A percentile compares a stretch with the other conserved stretches of the same genome.
These are phyloP conservation scores for Agrypnus murinus DNA, from an alignment of 2,888 invertebrate genomes.

Conservation along the genomic window DNA sequence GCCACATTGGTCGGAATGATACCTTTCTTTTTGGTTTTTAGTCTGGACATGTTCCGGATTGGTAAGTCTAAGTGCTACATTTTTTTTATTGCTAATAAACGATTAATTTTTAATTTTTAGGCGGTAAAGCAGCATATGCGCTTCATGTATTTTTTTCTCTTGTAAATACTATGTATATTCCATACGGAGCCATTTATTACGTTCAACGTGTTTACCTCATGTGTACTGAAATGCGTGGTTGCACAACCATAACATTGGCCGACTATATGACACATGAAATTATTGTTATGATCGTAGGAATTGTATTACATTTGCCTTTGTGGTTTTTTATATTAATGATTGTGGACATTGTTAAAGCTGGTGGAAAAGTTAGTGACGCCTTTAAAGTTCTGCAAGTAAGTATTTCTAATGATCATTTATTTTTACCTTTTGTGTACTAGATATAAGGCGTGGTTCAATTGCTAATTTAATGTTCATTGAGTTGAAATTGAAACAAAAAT, in stretches of 20 bases:
- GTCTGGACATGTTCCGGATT: conserved; percentile 82
- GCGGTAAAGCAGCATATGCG: conserved; percentile 79
- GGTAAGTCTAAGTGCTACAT: conserved; percentile 72
- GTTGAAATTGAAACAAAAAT: too few species aligned
- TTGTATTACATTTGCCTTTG: conserved; percentile 80
- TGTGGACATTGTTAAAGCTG: conserved; percentile 81
- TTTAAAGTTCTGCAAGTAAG: conserved; percentile 72
- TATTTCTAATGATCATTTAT: conserved; percentile 3
- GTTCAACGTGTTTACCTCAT: conserved; percentile 85
- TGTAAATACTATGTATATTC: conserved; percentile 86
- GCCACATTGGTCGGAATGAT: conserved; percentile 84
- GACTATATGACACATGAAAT: conserved; percentile 84
- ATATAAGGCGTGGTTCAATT: neutral
- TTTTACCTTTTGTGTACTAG: neutral
- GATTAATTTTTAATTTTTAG: conserved; percentile 70
- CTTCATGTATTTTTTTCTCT: conserved; percentile 84
- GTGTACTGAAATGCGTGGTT: conserved; percentile 81
- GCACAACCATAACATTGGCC: conserved; percentile 77
- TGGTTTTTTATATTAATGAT: conserved; percentile 78
- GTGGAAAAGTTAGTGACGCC: conserved; percentile 74
- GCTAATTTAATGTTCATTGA: too few species aligned
- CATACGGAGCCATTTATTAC: conserved; percentile 88
- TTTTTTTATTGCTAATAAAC: neutral
- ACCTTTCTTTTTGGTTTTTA: conserved; percentile 82
- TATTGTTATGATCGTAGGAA: conserved; percentile 79